Percentiles rank a stretch among this genome's conserved stretches.
Conservation (phyloP, 2,888 invertebrate species). For the Cerceris rybyensis region DNA sequence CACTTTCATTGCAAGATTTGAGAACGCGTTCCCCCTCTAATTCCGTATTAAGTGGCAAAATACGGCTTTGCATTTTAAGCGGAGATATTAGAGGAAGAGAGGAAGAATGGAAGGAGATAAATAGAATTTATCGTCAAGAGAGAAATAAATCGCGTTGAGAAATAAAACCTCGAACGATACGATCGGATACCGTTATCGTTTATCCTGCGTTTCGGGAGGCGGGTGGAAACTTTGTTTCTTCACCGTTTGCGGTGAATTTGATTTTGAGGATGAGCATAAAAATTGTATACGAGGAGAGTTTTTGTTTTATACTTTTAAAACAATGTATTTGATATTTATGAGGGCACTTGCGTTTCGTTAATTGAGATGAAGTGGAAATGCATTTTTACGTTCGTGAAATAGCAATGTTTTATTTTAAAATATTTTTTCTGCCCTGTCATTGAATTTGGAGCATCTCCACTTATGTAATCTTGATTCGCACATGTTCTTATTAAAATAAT, state of each 20-base stretch:
- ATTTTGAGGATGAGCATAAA: background rate
- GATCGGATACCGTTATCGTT: background rate
- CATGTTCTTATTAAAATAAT: too few species aligned
- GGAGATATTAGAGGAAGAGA: background rate
- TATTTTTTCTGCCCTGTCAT: too few species aligned
- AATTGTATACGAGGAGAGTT: too few species aligned
- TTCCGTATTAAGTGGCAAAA: conserved; percentile 5
- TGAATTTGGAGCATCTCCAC: too few species aligned
- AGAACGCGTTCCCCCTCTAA: background rate
- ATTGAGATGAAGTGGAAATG: too few species aligned
- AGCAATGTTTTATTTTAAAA: too few species aligned
- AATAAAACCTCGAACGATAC: background rate
- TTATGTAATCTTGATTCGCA: too few species aligned
- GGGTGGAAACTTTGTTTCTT: background rate
- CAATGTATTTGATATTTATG: too few species aligned
- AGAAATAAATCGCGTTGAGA: background rate
- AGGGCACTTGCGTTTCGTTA: too few species aligned
- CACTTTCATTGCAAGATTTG: conserved; percentile 14
- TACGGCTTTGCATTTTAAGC: background rate
- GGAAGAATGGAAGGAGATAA: background rate
- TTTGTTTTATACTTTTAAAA: too few species aligned
- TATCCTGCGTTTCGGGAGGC: background rate
- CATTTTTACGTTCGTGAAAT: too few species aligned
- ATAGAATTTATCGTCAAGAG: background rate
- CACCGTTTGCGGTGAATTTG: background rate